Evolutionary conservation across 2,888 invertebrate species (phyloP).

Genomic region (Tetramorium bicarinatum): DNA sequence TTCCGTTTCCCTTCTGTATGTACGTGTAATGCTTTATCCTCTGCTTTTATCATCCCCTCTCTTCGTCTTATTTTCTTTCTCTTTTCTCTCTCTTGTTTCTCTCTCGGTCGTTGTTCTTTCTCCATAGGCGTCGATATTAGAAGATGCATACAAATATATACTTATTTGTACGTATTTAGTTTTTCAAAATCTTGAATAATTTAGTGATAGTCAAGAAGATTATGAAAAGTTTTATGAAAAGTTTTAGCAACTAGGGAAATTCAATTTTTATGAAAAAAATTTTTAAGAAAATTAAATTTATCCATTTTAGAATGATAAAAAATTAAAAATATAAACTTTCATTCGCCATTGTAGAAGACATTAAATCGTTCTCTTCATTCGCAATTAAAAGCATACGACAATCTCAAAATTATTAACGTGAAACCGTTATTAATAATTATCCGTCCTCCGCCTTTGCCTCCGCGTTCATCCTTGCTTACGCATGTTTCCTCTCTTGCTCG

Average conservation of each 20-base stretch:
- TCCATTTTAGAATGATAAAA: not conserved
- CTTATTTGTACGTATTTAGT: not conserved
- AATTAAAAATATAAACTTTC: not conserved
- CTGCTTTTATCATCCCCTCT: not conserved
- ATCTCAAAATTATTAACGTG: not conserved
- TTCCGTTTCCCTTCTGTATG: not conserved
- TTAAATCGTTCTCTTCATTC: not conserved
- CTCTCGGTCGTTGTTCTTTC: not conserved
- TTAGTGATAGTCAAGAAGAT: not conserved
- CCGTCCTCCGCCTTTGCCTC: conserved; percentile 11
- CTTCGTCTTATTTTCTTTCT: conserved; percentile 1
- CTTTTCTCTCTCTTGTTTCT: not conserved
- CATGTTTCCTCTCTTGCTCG: conserved; percentile 12
- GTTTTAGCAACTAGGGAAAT: not conserved
- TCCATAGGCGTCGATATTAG: conserved; percentile 30
- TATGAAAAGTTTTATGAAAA: not conserved
- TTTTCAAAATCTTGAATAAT: not conserved
- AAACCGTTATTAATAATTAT: not conserved
- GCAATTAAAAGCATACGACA: not conserved
- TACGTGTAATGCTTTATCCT: not conserved
- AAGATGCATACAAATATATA: not conserved
- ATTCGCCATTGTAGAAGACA: not conserved
- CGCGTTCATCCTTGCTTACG: conserved; percentile 25
- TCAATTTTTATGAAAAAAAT: not conserved
- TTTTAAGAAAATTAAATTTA: not conserved